Base-by-base conservation (phyloP, 2,797 vertebrate species). In the Thalassophryne amazonica region DNA sequence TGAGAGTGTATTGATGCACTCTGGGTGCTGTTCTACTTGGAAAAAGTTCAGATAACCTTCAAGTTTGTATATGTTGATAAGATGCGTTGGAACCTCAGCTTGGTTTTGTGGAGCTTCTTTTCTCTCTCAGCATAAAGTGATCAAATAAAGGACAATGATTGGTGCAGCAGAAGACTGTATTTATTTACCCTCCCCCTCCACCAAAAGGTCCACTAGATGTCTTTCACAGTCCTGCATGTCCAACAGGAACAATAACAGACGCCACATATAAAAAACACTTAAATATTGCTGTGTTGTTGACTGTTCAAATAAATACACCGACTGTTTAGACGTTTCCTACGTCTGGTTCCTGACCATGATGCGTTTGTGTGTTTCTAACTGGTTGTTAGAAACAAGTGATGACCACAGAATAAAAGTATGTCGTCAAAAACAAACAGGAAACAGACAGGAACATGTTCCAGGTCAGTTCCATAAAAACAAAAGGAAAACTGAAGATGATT, bases 221-320 rank as follows among this genome's bases (percentile, higher is more conserved):
- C 49, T 67, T 67, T 78, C 70, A 78, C 80, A 85, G 74, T 84
- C 78, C 78, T 62, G 74, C 69, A 36, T 74, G 67, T 75, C 43
- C 39, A 48, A 37, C 14, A 2, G 74, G 60, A 66, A 82, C 76
- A 57, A 57, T 59, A 50, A 72, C 80, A 81, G 73, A 76, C 83
- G 59, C 68, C 67, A 80, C 66, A 83, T 50, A 69, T 74, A 78
- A 64, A 65, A 68, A 77, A 89, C 80, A 81, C 66, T 78, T 76
- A 70, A 76, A 85, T 88, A 89, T 86, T 85, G 83, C 83, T 81
- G 78, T 83, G n/a, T 80, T 81, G 81, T 77, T 84, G 70, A 80
- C 73, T 79, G 60, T 66, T 47, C 55, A 71, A 69, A 57, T 52
- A 47, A 67, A 53, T 58, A 67, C 64, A 52, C 57, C 71, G 43